Base-by-base conservation (phyloP, 1,140 invertebrate genomes). In the Diachasmimorpha longicaudata region DNA sequence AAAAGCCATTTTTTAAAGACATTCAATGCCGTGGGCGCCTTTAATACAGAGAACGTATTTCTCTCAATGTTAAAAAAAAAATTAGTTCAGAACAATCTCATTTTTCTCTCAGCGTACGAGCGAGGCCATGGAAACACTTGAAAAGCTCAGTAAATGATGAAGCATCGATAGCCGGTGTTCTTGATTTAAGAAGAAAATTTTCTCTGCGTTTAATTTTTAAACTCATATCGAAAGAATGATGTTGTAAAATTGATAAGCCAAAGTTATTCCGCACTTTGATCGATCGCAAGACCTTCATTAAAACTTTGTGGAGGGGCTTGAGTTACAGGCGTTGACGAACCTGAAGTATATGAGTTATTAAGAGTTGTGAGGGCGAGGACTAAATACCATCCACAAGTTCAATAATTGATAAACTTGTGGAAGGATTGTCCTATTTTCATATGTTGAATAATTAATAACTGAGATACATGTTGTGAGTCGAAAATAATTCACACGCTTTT, bases 401-500 rank as follows among this genome's bases (percentile, higher is more conserved):
- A 52, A 66, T 70, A 70, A 70, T 70, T 46, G 42, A 23, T 70
- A 74, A 74, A 48, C 42, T 13, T 52, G 13, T 42, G 39, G 9
- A 42, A 42, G 39, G 39, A 9, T 42, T 42, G 39, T 11, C 1
- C 13, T 42, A 42, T 42, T 42, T 42, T 13, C 39, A 42, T 13
- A 42, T 42, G 48, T 52, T 16, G 48, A 52, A 16, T 16, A 16
- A 13, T 16, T 52, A 0, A 46, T 46, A 46, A 46, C 6, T 3
- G 9, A 46, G 1, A n/a, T 11, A 46, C 44, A 2, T 2, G 10
- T 46, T 9, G n/a, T 3, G 1, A 46, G 44, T 46, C n/a, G 48
- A 19, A 16, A 52, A 19, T 52, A 52, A 52, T 52, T 52, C n/a
- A 52, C 1, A 23, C 6, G 31, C n/a, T 67, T 79, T 74, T 78